phyloP scores from a whole-genome alignment of 2,797 vertebrate species.

The Ctenopoma kingsleyae region DNA sequence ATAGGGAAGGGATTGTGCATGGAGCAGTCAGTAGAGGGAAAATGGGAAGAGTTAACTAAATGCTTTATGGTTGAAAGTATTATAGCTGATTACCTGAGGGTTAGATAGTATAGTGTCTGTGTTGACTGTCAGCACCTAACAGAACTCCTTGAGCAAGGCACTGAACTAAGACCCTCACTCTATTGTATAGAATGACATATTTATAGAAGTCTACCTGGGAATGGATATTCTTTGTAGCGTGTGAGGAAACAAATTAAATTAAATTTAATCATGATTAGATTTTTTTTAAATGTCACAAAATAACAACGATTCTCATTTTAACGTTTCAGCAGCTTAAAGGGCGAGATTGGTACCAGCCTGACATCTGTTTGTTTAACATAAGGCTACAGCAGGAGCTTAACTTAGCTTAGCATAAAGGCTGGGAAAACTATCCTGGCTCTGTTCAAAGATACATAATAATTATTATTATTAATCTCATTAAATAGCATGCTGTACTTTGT shows the following conservation, averaged over 20 bases:
- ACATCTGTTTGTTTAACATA: not conserved
- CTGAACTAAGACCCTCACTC: not conserved
- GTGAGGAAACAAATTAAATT: not conserved
- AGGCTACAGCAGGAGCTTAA: not conserved
- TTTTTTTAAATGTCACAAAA: constrained; percentile 8
- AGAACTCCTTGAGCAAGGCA: constrained; percentile 1
- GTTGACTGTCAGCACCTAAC: not conserved
- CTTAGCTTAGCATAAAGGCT: constrained; percentile 5
- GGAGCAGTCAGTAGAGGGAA: constrained; percentile 33
- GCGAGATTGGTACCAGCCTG: not conserved
- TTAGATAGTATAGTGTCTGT: not conserved
- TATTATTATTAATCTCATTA: too few relatives aligned
- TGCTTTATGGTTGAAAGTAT: constrained; percentile 46
- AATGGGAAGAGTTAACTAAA: constrained; percentile 65
- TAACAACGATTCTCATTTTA: not conserved
- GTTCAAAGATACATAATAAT: not conserved
- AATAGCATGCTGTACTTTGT: too few relatives aligned
- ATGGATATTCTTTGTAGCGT: not conserved
- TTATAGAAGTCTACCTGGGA: not conserved
- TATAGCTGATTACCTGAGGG: constrained; percentile 7
- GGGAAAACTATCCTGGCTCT: not conserved
- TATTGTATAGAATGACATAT: not conserved
- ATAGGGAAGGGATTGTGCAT: constrained; percentile 55
- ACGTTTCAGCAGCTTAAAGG: not conserved
- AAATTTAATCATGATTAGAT: not conserved